Conservation (phyloP, 1,140 invertebrate genomes). For the Cardiocondyla obscurior region DNA sequence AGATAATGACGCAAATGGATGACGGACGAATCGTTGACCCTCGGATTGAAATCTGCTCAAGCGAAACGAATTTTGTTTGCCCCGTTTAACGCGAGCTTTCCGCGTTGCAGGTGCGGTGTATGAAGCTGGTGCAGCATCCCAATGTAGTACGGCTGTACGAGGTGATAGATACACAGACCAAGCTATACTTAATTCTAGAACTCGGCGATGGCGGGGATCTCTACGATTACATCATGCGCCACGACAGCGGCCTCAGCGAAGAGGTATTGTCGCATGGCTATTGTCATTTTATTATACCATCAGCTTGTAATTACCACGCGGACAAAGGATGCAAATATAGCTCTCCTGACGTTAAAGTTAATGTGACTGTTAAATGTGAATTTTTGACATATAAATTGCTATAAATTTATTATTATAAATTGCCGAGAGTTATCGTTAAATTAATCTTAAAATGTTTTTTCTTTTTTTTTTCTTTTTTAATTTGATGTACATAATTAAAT, state of each 20-base stretch:
- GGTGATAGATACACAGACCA: conserved; percentile 99
- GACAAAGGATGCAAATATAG: neutral
- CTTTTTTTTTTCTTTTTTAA: too few species aligned
- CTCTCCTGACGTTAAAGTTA: neutral
- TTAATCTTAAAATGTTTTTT: neutral
- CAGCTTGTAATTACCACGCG: neutral
- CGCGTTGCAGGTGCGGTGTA: conserved; percentile 92
- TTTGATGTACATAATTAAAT: neutral
- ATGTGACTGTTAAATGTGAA: neutral
- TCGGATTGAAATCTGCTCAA: neutral
- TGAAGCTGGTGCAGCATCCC: conserved; percentile 99
- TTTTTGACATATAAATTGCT: neutral
- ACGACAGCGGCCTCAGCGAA: conserved; percentile 92
- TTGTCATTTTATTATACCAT: conserved; percentile 34
- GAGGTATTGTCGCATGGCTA: conserved; percentile 70
- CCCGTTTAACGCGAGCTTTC: neutral
- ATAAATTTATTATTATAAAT: neutral
- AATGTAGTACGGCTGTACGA: conserved; percentile 99
- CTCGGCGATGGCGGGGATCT: conserved; percentile 99
- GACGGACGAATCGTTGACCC: conserved; percentile 51
- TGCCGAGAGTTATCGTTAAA: neutral
- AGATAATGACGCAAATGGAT: conserved; percentile 58
- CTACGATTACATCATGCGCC: conserved; percentile 99
- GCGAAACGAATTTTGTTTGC: neutral
- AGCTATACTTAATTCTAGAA: conserved; percentile 98